phyloP scores from a whole-genome alignment of 1,140 invertebrate species.

The Psix sp. region DNA sequence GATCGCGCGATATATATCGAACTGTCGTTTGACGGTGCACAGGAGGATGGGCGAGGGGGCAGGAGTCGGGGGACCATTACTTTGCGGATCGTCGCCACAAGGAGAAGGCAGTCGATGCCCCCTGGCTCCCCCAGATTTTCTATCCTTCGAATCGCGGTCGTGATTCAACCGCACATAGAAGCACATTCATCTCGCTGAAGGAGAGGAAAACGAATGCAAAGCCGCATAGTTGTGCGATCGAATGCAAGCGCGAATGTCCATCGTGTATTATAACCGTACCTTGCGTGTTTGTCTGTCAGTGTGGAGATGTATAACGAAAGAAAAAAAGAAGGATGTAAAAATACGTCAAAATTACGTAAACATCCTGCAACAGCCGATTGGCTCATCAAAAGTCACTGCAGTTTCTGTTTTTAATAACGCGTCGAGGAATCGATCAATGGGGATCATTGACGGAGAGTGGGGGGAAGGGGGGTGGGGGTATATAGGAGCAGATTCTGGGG shows the following conservation, averaged over 20 bases:
- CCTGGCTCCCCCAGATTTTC: conserved; percentile 19
- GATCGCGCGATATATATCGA: conserved; percentile 45
- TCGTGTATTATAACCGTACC: conserved; percentile 57
- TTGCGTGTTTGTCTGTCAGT: conserved; percentile 58
- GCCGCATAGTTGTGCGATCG: conserved; percentile 50
- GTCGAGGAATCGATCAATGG: too few species aligned
- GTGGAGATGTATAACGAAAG: conserved; percentile 64
- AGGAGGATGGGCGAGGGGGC: background rate
- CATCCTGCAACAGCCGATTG: conserved; percentile 69
- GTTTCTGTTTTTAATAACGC: conserved; percentile 39
- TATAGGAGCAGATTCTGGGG: too few species aligned
- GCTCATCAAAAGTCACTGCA: conserved; percentile 55
- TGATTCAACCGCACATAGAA: conserved; percentile 56
- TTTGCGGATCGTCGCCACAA: conserved; percentile 42
- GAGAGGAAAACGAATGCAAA: conserved; percentile 52
- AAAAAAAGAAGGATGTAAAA: conserved; percentile 43
- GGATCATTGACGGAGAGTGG: too few species aligned
- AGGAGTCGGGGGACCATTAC: conserved; percentile 14
- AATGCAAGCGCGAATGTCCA: conserved; percentile 55
- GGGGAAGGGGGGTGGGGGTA: too few species aligned
- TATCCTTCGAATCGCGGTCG: conserved; percentile 52
- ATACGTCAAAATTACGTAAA: conserved; percentile 71
- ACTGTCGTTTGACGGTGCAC: conserved; percentile 25
- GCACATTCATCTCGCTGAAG: conserved; percentile 51
- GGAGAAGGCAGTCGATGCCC: conserved; percentile 7